Conservation (phyloP, 1,140 invertebrate genomes). For the Drosophila mojavensis region DNA sequence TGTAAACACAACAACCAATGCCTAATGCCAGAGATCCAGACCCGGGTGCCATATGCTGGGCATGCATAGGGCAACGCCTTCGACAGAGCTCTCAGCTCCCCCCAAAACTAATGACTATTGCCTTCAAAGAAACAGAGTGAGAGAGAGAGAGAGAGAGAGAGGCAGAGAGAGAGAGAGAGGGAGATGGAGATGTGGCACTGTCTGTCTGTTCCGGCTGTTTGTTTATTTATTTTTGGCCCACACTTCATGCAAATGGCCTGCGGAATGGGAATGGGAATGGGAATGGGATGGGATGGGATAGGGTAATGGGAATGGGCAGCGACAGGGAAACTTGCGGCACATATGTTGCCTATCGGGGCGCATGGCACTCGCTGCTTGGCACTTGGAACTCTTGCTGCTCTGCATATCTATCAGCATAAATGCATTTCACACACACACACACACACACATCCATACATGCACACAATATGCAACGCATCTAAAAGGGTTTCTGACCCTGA, state of each 20-base stretch:
- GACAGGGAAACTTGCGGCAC: slow-evolving; percentile 8
- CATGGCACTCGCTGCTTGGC: slow-evolving; percentile 31
- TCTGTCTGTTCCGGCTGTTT: slow-evolving; percentile 53
- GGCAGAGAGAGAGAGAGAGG: no score
- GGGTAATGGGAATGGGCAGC: slow-evolving; percentile 22
- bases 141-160: no score
- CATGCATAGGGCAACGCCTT: slow-evolving; percentile 40
- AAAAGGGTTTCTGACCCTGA: slow-evolving; percentile 79
- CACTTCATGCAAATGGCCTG: slow-evolving; percentile 67
- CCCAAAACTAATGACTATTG: slow-evolving; percentile 71
- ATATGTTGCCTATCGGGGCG: slow-evolving; percentile 37
- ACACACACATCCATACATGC: not conserved
- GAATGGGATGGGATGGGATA: slow-evolving; percentile 8
- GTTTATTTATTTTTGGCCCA: slow-evolving; percentile 73
- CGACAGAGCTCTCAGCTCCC: slow-evolving; percentile 7
- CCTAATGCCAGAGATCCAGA: slow-evolving; percentile 3
- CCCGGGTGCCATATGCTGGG: slow-evolving; percentile 30
- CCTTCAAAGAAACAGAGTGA: slow-evolving; percentile 62
- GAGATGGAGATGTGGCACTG: slow-evolving; percentile 31
- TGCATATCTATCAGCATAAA: slow-evolving; percentile 65
- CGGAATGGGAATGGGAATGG: slow-evolving; percentile 22
- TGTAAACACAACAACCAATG: not conserved
- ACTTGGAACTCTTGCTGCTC: slow-evolving; percentile 37
- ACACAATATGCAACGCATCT: slow-evolving; percentile 18
- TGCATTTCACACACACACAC: slow-evolving; percentile 56